Evolutionary conservation across 2,113 vertebrate genomes (phyloP).

Genomic region (Glaucomys volans): DNA sequence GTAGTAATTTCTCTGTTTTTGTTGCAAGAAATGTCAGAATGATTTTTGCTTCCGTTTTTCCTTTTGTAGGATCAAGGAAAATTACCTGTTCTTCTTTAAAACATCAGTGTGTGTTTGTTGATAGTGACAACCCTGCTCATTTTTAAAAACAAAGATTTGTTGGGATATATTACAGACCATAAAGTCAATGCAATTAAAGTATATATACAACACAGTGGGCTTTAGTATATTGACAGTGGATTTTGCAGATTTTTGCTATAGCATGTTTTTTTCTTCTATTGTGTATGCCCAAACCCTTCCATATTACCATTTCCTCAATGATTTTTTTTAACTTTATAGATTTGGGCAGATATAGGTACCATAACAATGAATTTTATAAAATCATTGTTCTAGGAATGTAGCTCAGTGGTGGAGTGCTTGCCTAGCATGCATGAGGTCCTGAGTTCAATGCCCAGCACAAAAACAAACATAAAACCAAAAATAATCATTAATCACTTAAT

Average conservation of each 20-base stretch:
- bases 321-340: not conserved
- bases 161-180: not conserved
- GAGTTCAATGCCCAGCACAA: too few relatives aligned
- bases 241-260: slow-evolving; percentile 6
- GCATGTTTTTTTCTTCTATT: not conserved
- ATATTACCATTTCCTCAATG: not conserved
- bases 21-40: not conserved
- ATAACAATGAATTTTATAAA: not conserved
- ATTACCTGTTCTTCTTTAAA: not conserved
- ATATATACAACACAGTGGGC: not conserved
- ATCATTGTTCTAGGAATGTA: too few relatives aligned
- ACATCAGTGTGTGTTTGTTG: not conserved
- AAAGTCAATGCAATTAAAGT: not conserved
- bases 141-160: not conserved
- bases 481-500: not conserved
- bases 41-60: not conserved
- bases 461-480: too few relatives aligned
- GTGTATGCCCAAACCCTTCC: not conserved
- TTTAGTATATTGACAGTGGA: not conserved
- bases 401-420: too few relatives aligned
- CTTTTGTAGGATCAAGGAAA: not conserved
- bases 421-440: too few relatives aligned
- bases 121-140: not conserved
- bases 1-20: not conserved
- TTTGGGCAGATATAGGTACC: not conserved